Evolutionary conservation across 2,888 invertebrate genomes (phyloP), one percentile per base, ranked within the genome.

Genomic region (Timandra comae): DNA sequence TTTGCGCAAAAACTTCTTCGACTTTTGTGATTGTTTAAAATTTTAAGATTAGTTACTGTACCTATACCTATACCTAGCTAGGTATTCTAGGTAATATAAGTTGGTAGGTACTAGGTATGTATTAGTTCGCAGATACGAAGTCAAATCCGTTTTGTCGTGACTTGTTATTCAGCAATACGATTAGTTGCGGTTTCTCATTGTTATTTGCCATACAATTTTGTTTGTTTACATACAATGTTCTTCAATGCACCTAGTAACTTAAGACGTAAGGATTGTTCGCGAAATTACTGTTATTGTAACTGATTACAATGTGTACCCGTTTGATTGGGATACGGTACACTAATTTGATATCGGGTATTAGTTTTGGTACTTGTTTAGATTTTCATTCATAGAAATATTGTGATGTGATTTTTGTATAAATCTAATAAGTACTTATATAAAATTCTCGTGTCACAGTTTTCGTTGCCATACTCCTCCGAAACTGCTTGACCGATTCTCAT

Each of bases 101-200:
- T 24, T 6, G 10, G 10, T 24, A 24, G 6, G 3, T 10, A 6
- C 11, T 7, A 10, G 11, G 24, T 7, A n/a, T n/a, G n/a, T n/a
- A n/a, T n/a, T n/a, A n/a, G n/a, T n/a, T n/a, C n/a, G n/a, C n/a
- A n/a, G n/a, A n/a, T n/a, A n/a, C n/a, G n/a, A n/a, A n/a, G n/a
- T n/a, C n/a, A n/a, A n/a, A n/a, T n/a, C n/a, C n/a, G n/a, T n/a
- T n/a, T 5, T 7, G 12, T 49, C 48, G 48, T 49, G 48, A 46
- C 46, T 35, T 29, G 38, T 22, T 34, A 32, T 30, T 30, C 41
- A 38, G 42, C 38, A 30, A 33, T 22, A 29, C 40, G 33, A 52
- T 54, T 53, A 46, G 49, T 32, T 49, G 49, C 34, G 57, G 57
- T 56, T 47, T 47, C 5, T 16, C 41, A 46, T 43, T 45, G 38